Percentiles rank a stretch among this genome's conserved stretches.
These are phyloP conservation scores for Keiferia lycopersicella DNA, from an alignment of 2,888 invertebrate genomes.

Conservation along the genomic window DNA sequence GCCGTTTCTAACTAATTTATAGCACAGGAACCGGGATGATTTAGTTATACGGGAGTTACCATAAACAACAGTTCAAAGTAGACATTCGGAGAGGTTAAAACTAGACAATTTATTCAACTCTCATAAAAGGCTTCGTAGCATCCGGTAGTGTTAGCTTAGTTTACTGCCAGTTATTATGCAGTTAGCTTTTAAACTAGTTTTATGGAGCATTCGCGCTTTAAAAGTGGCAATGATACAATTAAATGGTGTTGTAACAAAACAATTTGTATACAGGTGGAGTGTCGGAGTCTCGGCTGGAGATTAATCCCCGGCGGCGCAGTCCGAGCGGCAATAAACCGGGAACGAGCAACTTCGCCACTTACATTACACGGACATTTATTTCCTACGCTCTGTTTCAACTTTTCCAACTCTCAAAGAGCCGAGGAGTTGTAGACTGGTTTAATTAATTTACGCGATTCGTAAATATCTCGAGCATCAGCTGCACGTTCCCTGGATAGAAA, in stretches of 20 bases:
- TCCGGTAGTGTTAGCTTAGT: not conserved
- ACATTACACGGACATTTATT: constrained; percentile 78
- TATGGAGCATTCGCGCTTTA: not conserved
- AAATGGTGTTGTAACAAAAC: constrained; percentile 38
- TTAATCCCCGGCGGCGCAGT: constrained; percentile 63
- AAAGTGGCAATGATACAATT: constrained; percentile 27
- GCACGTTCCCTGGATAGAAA: constrained; percentile 37
- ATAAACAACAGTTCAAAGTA: constrained; percentile 26
- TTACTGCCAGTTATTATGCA: not conserved
- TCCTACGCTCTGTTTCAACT: constrained; percentile 70
- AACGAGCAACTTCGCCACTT: constrained; percentile 75
- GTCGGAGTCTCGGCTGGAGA: constrained; percentile 54
- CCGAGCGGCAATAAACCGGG: constrained; percentile 66
- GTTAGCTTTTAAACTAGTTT: constrained; percentile 15
- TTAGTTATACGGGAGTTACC: constrained; percentile 28
- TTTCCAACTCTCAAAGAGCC: constrained; percentile 63
- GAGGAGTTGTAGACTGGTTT: constrained; percentile 55
- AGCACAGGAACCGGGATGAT: constrained; percentile 25
- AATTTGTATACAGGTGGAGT: constrained; percentile 57
- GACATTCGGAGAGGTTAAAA: constrained; percentile 21
- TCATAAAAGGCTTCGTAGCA: constrained; percentile 5
- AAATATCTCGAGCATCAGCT: constrained; percentile 48
- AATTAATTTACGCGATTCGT: constrained; percentile 70
- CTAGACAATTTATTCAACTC: constrained; percentile 16
- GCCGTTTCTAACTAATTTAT: constrained; percentile 29